Evolutionary conservation across 2,113 vertebrate species (phyloP).

Genomic region (Rhinoptilus africanus): DNA sequence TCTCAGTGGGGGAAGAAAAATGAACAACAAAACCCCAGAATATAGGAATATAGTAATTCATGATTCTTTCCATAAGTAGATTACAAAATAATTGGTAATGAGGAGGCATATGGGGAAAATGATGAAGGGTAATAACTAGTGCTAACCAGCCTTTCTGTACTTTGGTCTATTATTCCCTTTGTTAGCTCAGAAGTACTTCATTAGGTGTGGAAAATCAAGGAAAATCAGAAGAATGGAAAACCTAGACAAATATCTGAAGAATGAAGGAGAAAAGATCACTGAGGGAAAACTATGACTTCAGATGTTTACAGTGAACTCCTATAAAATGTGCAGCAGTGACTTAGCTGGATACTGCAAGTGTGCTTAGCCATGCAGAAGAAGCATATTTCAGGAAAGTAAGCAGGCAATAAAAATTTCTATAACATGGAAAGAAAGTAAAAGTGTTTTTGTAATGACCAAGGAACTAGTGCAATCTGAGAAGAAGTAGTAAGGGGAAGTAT

Average conservation of each 20-base stretch:
- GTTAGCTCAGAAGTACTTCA: background rate
- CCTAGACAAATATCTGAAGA: background rate
- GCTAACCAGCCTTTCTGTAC: background rate
- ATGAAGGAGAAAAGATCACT: background rate
- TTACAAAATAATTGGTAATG: background rate
- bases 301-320: background rate
- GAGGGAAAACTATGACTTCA: background rate
- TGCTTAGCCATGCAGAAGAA: background rate
- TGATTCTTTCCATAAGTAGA: background rate
- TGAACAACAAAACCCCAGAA: background rate
- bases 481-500: background rate
- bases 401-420: background rate
- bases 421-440: background rate
- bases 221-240: background rate
- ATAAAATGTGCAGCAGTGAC: background rate
- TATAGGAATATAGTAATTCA: background rate
- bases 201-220: background rate
- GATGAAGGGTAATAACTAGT: background rate
- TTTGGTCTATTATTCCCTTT: background rate
- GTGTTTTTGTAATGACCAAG: background rate
- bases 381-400: background rate
- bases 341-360: background rate
- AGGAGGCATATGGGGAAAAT: background rate
- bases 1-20: background rate
- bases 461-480: background rate